Percentiles rank a stretch among this genome's conserved stretches.
Evolutionary conservation across 1,140 invertebrate species (phyloP).

Genomic region (Neodiprion lecontei): DNA sequence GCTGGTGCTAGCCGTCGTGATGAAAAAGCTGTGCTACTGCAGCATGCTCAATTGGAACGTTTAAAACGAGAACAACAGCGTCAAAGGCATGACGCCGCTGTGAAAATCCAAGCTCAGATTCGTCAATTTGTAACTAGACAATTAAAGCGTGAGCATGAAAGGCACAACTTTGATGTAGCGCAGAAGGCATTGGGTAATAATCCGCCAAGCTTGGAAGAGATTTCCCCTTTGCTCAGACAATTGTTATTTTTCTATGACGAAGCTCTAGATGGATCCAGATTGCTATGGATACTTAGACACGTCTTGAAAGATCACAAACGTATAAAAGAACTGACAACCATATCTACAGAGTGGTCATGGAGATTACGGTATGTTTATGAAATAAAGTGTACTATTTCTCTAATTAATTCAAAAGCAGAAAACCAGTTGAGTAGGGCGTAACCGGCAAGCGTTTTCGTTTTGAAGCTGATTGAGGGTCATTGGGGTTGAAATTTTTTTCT

Average conservation of each 20-base stretch:
- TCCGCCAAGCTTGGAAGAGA: constrained; percentile 60
- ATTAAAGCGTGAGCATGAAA: constrained; percentile 68
- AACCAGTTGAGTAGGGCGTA: neutral
- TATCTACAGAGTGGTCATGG: constrained; percentile 67
- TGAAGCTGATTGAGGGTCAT: no score
- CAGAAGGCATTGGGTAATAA: constrained; percentile 58
- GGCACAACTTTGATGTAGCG: constrained; percentile 73
- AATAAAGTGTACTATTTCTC: neutral
- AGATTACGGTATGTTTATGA: constrained; percentile 63
- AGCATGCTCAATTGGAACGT: constrained; percentile 82
- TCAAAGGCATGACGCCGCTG: constrained; percentile 70
- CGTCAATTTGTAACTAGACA: constrained; percentile 77
- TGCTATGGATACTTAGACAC: constrained; percentile 69
- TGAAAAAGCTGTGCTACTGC: constrained; percentile 78
- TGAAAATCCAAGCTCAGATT: constrained; percentile 81
- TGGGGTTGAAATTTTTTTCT: constrained; percentile 46
- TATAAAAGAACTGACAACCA: constrained; percentile 60
- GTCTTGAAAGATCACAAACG: constrained; percentile 67
- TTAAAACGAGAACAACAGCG: constrained; percentile 83
- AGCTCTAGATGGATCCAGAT: constrained; percentile 71
- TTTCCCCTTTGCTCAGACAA: constrained; percentile 66
- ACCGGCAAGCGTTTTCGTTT: neutral
- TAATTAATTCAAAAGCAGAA: neutral
- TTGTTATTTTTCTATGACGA: constrained; percentile 81
- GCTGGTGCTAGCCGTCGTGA: constrained; percentile 83